Evolutionary conservation across 2,797 vertebrate genomes (phyloP), one percentile per base, ranked within the genome.

Genomic region (Spinibarbus caldwelli): DNA sequence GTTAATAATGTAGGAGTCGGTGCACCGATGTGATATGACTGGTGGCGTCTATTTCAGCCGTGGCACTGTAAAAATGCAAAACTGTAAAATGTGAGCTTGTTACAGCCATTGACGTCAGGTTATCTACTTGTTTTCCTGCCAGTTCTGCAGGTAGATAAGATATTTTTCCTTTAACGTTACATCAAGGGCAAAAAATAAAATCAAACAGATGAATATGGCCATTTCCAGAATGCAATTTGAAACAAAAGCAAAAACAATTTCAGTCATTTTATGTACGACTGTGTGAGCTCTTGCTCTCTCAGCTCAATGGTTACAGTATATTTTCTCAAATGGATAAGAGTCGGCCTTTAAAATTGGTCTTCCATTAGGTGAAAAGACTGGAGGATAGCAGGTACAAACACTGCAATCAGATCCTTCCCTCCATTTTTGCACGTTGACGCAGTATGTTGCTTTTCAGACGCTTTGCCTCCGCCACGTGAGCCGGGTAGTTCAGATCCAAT

Each of bases 161-260:
- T 68, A 43, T 70, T 41, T 45, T 64, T 68, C 62, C 41, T 79
- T 47, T 67, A 76, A 38, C 11, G 15, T 76, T 75, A 66, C 34
- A 34, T 72, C 38, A 62, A 70, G 66, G 34, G 47, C 78, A 87
- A 83, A 86, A 68, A 59, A 45, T 67, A 21, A 80, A 38, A 72
- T 72, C 75, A 89, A 52, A 87, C 76, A 67, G 83, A 71, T 86
- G 85, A 86, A 89, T 89, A 71, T 49, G 80, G 87, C 77, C 79
- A 86, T 91, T 92, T 89, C 86, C 73, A 43, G 47, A 90, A 89
- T 85, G 47, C 71, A 67, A 89, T 90, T 64, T 82, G 84, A 91
- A 88, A 90, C 84, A 76, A 90, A 90, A 92, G 87, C 84, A 86
- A 89, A 91, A 87, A 90, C 57, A 75, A 88, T 91, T 88, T 91